Conservation (phyloP, 2,113 vertebrate genomes). For the Sturnus vulgaris region DNA sequence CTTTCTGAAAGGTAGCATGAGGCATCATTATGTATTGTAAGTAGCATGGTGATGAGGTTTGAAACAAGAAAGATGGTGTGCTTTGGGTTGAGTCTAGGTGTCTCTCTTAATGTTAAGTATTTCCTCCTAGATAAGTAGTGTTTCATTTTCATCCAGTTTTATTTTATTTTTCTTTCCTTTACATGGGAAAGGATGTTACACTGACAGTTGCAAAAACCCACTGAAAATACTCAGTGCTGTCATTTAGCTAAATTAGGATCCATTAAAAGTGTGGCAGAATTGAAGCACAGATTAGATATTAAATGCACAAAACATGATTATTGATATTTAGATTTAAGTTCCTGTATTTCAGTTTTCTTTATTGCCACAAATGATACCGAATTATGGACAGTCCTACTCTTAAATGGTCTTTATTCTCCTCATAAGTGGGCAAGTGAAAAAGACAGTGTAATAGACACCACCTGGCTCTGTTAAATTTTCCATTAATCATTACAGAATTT, state of each 20-base stretch:
- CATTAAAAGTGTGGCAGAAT: neutral
- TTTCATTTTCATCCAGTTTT: neutral
- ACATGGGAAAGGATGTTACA: neutral
- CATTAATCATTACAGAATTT: neutral
- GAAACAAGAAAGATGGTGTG: neutral
- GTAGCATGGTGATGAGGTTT: neutral
- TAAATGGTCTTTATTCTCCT: neutral
- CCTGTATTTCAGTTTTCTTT: neutral
- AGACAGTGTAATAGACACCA: neutral
- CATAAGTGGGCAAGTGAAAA: neutral
- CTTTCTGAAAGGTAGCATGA: neutral
- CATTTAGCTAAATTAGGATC: neutral
- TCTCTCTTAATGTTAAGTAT: neutral
- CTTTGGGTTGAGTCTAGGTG: neutral
- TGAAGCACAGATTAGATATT: neutral
- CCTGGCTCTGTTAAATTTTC: neutral
- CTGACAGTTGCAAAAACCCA: neutral
- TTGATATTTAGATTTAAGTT: neutral
- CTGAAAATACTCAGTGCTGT: neutral
- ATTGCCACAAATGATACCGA: neutral
- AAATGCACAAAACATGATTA: neutral
- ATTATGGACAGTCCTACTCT: neutral
- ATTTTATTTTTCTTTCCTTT: neutral
- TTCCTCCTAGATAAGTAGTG: neutral
- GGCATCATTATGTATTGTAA: neutral